These are phyloP conservation scores for Amazona vittata DNA, from an alignment of 2,113 vertebrate genomes.

Conservation along the genomic window DNA sequence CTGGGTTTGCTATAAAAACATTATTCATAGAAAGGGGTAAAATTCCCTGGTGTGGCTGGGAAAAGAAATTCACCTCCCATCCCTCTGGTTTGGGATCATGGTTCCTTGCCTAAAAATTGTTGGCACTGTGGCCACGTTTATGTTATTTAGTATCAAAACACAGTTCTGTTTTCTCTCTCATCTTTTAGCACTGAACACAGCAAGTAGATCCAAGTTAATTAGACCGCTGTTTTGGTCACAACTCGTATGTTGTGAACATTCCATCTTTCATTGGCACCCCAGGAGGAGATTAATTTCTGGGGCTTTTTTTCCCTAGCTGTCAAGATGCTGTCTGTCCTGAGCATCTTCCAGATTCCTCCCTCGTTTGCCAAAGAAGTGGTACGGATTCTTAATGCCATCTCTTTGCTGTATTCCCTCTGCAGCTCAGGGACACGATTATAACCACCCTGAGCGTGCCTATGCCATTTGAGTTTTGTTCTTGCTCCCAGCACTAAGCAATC, in stretches of 20 bases:
- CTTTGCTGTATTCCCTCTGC: neutral
- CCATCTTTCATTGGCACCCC: neutral
- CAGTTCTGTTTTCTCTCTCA: neutral
- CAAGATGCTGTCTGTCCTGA: neutral
- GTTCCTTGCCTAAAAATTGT: neutral
- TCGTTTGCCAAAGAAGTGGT: neutral
- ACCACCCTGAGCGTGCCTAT: neutral
- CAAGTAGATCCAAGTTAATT: neutral
- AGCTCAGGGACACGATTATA: neutral
- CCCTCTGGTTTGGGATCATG: neutral
- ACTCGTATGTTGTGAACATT: neutral
- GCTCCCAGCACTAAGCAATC: neutral
- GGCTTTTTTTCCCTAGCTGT: neutral
- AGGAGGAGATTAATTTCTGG: neutral
- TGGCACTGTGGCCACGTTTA: neutral
- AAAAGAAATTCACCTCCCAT: neutral
- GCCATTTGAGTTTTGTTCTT: neutral
- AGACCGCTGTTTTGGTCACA: neutral
- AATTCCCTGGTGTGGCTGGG: neutral
- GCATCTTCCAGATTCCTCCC: neutral
- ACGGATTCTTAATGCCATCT: neutral
- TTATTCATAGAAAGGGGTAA: neutral
- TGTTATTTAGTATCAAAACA: neutral
- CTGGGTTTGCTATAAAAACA: constrained; percentile 14
- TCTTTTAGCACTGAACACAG: neutral